These are phyloP conservation scores for Myathropa florea DNA, from an alignment of 2,888 invertebrate species.

Conservation along the genomic window DNA sequence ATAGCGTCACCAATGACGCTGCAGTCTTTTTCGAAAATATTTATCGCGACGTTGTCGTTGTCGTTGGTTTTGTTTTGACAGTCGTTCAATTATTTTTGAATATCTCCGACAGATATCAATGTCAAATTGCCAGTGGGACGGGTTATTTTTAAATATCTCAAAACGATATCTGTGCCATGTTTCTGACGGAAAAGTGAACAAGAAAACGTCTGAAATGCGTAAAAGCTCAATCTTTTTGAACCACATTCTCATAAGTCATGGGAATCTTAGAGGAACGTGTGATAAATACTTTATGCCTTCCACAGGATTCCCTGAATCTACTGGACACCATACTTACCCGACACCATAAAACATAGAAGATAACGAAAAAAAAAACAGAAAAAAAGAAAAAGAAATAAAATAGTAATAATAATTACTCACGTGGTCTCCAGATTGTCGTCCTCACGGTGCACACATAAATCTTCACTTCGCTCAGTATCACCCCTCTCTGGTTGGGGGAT, in stretches of 20 bases:
- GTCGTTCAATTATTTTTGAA: neutral
- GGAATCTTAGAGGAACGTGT: neutral
- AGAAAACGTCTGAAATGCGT: no score
- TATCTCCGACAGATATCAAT: no score
- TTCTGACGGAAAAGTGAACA: no score
- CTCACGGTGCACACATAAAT: conserved; percentile 56
- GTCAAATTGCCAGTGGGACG: no score
- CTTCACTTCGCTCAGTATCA: conserved; percentile 10
- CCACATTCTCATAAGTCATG: neutral
- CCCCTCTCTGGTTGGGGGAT: no score
- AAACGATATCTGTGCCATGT: no score
- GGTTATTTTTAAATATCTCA: no score
- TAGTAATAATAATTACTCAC: conserved; percentile 62
- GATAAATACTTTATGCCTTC: neutral
- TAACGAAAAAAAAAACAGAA: neutral
- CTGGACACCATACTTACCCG: conserved; percentile 4
- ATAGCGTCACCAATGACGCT: neutral
- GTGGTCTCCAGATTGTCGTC: conserved; percentile 26
- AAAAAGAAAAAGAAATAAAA: neutral
- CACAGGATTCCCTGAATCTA: neutral
- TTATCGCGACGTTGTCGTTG: neutral
- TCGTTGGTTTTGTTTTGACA: neutral
- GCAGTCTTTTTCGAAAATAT: neutral
- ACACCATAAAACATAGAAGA: conserved; percentile 17
- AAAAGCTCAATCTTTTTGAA: no score